phyloP scores from a whole-genome alignment of 2,113 vertebrate species.

The Planiliza haematocheilus region DNA sequence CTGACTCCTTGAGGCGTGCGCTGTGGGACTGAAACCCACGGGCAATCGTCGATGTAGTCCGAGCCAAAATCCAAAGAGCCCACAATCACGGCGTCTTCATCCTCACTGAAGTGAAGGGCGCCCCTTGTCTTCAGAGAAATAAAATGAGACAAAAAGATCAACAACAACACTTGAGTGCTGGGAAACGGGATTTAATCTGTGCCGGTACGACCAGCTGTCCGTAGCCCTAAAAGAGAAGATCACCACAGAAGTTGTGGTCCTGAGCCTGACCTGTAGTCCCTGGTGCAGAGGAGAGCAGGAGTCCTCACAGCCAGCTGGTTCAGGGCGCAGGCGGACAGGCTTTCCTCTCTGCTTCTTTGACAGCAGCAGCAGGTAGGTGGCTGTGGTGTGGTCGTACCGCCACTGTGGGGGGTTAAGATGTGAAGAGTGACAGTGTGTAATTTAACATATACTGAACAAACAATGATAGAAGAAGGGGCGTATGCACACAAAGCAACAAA shows the following conservation, averaged over 20 bases:
- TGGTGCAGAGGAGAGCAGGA: constrained; percentile 55
- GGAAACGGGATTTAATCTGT: neutral
- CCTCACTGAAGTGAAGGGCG: constrained; percentile 71
- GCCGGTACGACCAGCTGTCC: constrained; percentile 3
- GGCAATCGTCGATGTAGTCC: constrained; percentile 75
- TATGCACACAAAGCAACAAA: neutral
- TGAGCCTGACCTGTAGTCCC: constrained; percentile 78
- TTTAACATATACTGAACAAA: neutral
- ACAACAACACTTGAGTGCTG: neutral
- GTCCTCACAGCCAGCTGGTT: constrained; percentile 38
- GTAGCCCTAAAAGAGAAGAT: constrained; percentile 10
- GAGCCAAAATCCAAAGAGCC: constrained; percentile 79
- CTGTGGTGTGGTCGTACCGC: constrained; percentile 92
- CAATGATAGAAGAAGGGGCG: neutral
- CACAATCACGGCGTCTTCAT: constrained; percentile 60
- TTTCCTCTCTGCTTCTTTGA: constrained; percentile 90
- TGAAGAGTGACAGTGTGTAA: neutral
- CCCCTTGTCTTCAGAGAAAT: constrained; percentile 67
- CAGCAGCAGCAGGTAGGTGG: constrained; percentile 92
- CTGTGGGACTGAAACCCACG: constrained; percentile 35
- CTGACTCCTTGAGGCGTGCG: constrained; percentile 56
- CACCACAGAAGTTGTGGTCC: constrained; percentile 8
- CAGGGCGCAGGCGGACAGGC: constrained; percentile 80
- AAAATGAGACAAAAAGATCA: neutral
- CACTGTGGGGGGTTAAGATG: constrained; percentile 80